Conservation (phyloP, 2,113 vertebrate genomes). For the Pao palembangensis region DNA sequence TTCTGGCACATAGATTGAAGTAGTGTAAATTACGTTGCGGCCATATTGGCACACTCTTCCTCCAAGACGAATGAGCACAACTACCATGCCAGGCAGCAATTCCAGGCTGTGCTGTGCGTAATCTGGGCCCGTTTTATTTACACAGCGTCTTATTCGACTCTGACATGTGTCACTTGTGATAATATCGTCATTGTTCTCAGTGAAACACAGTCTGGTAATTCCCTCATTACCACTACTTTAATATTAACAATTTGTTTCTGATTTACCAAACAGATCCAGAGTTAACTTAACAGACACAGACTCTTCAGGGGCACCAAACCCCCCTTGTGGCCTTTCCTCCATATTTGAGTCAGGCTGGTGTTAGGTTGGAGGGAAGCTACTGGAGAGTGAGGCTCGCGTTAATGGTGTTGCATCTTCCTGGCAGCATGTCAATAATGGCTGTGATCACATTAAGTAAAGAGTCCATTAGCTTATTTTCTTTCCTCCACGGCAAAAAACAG, state of each 20-base stretch:
- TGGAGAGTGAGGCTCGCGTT: constrained; percentile 78
- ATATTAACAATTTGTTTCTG: constrained; percentile 5
- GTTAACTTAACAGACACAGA: constrained; percentile 57
- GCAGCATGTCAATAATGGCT: constrained; percentile 99
- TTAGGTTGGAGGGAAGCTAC: constrained; percentile 52
- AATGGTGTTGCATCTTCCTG: constrained; percentile 98
- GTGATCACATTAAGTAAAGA: constrained; percentile 99
- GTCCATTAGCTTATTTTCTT: constrained; percentile 96
- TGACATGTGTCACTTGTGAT: too few relatives aligned
- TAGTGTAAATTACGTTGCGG: constrained; percentile 65
- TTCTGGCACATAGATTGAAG: constrained; percentile 44
- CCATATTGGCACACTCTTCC: constrained; percentile 54
- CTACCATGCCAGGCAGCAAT: constrained; percentile 46
- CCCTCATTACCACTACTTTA: too few relatives aligned
- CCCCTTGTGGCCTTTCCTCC: constrained; percentile 36
- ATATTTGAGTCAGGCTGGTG: constrained; percentile 37
- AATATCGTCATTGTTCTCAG: too few relatives aligned
- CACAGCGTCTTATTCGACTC: constrained; percentile 21
- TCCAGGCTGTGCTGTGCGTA: constrained; percentile 61
- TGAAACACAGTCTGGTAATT: too few relatives aligned
- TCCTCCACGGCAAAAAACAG: constrained; percentile 75
- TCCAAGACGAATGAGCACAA: constrained; percentile 57
- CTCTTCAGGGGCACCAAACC: constrained; percentile 40
- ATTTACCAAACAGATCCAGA: constrained; percentile 21
- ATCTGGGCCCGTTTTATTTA: constrained; percentile 55